A percentile compares a stretch with the other conserved stretches of the same genome.
Conservation (phyloP, 2,797 vertebrate species). For the Pangasius mekongensis region DNA sequence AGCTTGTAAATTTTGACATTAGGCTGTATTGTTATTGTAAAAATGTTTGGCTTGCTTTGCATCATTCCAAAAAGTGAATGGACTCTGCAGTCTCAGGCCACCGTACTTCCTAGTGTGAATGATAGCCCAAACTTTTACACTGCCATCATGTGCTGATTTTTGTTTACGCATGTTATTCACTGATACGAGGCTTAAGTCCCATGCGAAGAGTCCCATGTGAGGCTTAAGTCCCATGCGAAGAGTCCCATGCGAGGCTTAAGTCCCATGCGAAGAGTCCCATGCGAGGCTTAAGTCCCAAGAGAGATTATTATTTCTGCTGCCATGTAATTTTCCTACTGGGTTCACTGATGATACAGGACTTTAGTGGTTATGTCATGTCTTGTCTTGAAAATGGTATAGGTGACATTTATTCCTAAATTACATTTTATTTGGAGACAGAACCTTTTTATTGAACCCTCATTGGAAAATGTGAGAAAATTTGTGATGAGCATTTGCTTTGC, state of each 20-base stretch:
- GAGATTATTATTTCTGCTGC: conserved; percentile 23
- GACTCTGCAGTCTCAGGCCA: neutral
- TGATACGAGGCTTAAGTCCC: conserved; percentile 48
- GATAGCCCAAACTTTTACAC: neutral
- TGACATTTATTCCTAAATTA: conserved; percentile 3
- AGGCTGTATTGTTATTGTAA: neutral
- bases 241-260: no score
- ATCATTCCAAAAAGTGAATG: neutral
- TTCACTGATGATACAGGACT: neutral
- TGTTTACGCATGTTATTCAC: conserved; percentile 38
- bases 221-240: no score
- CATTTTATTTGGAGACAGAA: neutral
- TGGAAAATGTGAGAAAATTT: neutral
- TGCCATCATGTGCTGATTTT: conserved; percentile 28
- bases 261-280: no score
- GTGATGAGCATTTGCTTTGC: neutral
- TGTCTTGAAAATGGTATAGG: conserved; percentile 14
- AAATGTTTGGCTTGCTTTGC: neutral
- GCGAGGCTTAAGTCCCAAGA: conserved; percentile 43
- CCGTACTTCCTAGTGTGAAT: neutral
- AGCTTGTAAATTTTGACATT: neutral
- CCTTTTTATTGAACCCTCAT: neutral
- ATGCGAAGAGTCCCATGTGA: no score
- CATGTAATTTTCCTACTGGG: conserved; percentile 6
- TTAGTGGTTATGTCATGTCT: conserved; percentile 32